These are phyloP conservation scores for Rhegmatorhina hoffmannsi DNA, from an alignment of 2,113 vertebrate species.

Conservation along the genomic window DNA sequence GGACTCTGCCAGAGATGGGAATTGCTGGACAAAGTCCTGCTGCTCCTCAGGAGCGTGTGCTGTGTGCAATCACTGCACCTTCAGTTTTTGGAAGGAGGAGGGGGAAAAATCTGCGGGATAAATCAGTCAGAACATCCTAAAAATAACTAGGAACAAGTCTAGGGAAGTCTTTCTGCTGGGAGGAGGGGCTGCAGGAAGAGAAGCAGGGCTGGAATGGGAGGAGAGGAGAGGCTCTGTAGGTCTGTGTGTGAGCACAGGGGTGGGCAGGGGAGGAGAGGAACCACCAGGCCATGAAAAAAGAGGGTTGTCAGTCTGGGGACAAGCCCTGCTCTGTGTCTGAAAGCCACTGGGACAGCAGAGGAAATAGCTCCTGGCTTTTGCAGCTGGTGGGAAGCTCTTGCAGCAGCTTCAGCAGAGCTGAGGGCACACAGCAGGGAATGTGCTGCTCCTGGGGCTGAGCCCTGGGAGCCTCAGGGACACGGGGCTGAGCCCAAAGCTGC, in stretches of 20 bases:
- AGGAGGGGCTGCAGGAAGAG: neutral
- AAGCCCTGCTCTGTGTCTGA: neutral
- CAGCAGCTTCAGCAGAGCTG: neutral
- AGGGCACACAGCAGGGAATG: neutral
- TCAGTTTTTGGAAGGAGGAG: neutral
- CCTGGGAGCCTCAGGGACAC: rapidly evolving
- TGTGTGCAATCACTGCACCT: neutral
- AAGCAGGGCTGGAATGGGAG: neutral
- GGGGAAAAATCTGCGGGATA: neutral
- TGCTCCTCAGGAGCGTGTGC: neutral
- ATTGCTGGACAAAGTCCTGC: neutral
- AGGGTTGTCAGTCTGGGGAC: conserved; percentile 4
- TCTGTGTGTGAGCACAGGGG: neutral
- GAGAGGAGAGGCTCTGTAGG: neutral
- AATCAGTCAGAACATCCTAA: neutral
- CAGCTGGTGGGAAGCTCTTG: neutral
- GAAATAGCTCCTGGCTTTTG: conserved; percentile 16
- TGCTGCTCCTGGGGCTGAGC: neutral
- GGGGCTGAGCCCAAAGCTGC: neutral
- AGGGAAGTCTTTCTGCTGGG: neutral
- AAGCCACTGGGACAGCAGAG: conserved; percentile 10
- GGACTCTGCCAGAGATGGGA: neutral
- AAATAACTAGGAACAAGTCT: neutral
- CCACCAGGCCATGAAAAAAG: neutral
- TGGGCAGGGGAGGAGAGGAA: neutral